Percentiles rank a stretch among this genome's conserved stretches.
These are phyloP conservation scores for Vespertilio murinus DNA, from an alignment of 2,797 vertebrate genomes.

Conservation along the genomic window DNA sequence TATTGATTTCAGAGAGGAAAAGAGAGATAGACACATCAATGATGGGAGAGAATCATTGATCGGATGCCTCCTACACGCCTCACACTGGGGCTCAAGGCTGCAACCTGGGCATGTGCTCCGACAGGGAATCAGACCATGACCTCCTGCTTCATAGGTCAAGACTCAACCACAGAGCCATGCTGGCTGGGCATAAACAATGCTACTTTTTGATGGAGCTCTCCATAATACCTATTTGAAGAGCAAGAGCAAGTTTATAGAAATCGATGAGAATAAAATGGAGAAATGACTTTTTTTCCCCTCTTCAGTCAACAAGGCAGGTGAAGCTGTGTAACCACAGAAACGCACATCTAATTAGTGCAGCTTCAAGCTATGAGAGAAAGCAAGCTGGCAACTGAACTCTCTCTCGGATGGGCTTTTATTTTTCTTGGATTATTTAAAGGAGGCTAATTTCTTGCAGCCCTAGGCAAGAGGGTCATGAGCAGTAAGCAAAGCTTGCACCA, in stretches of 20 bases:
- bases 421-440: conserved; percentile 47
- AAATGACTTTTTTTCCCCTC: neutral
- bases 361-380: conserved; percentile 36
- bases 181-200: neutral
- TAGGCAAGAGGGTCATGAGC: conserved; percentile 33
- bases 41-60: no score
- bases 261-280: neutral
- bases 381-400: neutral
- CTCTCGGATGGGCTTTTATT: conserved; percentile 47
- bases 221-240: neutral
- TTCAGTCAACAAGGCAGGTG: neutral
- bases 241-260: neutral
- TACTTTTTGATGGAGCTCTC: conserved; percentile 40
- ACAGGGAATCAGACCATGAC: no score
- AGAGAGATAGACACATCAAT: no score
- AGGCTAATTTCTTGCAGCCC: conserved; percentile 44
- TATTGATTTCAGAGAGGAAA: no score
- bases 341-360: neutral
- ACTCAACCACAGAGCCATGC: no score
- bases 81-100: no score
- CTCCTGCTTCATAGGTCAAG: no score
- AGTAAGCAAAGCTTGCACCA: conserved; percentile 46
- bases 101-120: no score
- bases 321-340: conserved; percentile 32
- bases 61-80: no score